Percentiles rank a stretch among this genome's conserved stretches.
phyloP scores from a whole-genome alignment of 2,888 invertebrate species.

The Sminthurides aquaticus region DNA sequence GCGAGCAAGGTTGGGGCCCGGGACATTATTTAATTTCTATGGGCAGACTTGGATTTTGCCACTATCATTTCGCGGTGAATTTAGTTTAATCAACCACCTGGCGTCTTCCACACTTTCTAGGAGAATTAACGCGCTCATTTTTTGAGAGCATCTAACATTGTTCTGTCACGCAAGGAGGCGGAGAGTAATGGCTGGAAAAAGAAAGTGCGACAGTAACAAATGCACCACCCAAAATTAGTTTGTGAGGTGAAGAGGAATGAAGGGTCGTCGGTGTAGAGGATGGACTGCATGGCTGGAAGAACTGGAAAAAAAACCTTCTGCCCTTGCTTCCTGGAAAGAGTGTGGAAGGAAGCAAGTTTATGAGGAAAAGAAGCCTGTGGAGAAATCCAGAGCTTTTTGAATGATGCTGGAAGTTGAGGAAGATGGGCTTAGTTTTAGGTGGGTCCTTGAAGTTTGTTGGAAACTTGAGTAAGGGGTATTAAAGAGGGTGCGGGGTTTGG shows the following conservation, averaged over 20 bases:
- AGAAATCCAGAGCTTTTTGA: too few relatives aligned
- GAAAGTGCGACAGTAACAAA: background rate
- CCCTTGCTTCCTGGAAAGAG: too few relatives aligned
- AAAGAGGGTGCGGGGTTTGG: background rate
- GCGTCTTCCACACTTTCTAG: background rate
- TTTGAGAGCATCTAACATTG: conserved; percentile 18
- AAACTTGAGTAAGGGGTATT: background rate
- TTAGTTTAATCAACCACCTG: background rate
- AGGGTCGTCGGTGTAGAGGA: too few relatives aligned
- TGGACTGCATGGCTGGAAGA: too few relatives aligned
- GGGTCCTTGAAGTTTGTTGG: too few relatives aligned
- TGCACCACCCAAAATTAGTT: background rate
- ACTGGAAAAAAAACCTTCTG: background rate
- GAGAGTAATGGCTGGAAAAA: conserved; percentile 1
- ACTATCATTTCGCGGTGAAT: background rate
- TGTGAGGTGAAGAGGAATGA: background rate
- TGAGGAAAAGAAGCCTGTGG: too few relatives aligned
- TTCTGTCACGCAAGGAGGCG: conserved; percentile 12
- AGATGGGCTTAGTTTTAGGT: too few relatives aligned
- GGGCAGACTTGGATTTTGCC: background rate
- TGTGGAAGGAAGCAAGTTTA: too few relatives aligned
- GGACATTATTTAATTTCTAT: background rate
- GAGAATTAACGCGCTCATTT: background rate
- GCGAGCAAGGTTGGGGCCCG: too few relatives aligned
- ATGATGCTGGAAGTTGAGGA: too few relatives aligned